Base-by-base conservation (phyloP, 1,140 invertebrate species). In the Apolygus lucorum region DNA sequence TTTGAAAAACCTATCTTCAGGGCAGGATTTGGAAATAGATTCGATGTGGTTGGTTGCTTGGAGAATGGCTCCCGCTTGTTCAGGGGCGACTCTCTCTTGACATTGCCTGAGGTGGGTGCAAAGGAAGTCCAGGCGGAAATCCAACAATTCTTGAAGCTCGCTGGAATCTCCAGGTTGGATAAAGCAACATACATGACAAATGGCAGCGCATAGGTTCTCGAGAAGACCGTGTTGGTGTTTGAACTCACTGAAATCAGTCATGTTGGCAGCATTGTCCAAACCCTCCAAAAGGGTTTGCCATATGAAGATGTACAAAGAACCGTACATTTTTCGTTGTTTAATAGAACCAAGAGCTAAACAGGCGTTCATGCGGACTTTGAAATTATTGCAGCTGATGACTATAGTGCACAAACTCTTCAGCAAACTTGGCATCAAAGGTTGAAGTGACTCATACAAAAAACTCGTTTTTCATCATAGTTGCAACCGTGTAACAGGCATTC, bases 181-280 rank as follows among this genome's bases (percentile, higher is more conserved):
- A 21, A 72, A 27, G 13, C 25, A 34, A 14, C 49, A 22, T 17
- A 72, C 22, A 29, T 72, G 69, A 28, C 72, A 72, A n/a, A 72
- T 49, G 2, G 62, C 62, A 4, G 63, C 27, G 52, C 72, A 72
- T 22, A 72, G 52, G 69, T 72, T 68, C 26, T 71, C 62, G 8
- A 63, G 29, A 0, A 73, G 64, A 68, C 52, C 28, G 28, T 62
- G 63, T 68, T 71, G 69, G 24, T 73, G 72, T 65, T 73, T 71
- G 54, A 65, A 73, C 25, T 73, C 72, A 52, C 52, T 73, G 22
- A 73, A 71, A 59, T 73, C 70, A 62, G 70, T 62, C 72, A 73
- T 71, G 49, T 73, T 73, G 13, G 52, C 54, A 69, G 72, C 54
- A 68, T 73, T 73, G 28, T 73, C 72, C 42, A 73, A 62, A 2